Base-by-base conservation (phyloP, 1,140 invertebrate species). In the Epicauta chinensis region DNA sequence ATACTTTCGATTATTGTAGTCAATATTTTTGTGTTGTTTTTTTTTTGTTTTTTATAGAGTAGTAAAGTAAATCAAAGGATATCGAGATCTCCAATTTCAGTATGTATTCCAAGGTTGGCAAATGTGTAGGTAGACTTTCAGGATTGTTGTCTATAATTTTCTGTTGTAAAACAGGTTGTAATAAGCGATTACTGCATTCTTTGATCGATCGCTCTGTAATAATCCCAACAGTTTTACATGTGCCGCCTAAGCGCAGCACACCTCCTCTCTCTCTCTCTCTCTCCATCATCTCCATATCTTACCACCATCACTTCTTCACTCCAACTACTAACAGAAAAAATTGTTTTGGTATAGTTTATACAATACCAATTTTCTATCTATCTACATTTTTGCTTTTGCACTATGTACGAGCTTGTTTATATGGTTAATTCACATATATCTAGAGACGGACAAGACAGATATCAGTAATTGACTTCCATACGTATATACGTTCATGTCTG, bases 141-240 rank as follows among this genome's bases (percentile, higher is more conserved):
- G 7, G 7, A 23, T 47, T 47, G 36, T 34, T 34, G 34, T 47
- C 17, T 47, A 37, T 47, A 47, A 47, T 47, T 47, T 47, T 47
- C 36, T 29, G 34, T 23, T 23, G 45, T 47, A 47, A 38, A 47
- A 47, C 45, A 47, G 34, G 45, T 47, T 47, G 45, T 47, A 47
- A 47, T 47, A 36, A 38, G 45, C 34, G 45, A 47, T 47, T 47
- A 23, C 45, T 36, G 45, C 45, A 47, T 47, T 47, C 45, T 37
- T 47, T 23, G 45, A 47, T 47, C 45, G 34, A 47, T 47, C 23
- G 34, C 34, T 37, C 45, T 47, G 34, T 47, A 47, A 47, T 47
- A 47, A 47, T 37, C 23, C 23, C 4, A 2, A 36, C 45, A 37
- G 32, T 47, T 47, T 47, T 47, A 46, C 43, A 46, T 46, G 43